phyloP scores from a whole-genome alignment of 2,888 invertebrate species.

The Chouioia cunea region DNA sequence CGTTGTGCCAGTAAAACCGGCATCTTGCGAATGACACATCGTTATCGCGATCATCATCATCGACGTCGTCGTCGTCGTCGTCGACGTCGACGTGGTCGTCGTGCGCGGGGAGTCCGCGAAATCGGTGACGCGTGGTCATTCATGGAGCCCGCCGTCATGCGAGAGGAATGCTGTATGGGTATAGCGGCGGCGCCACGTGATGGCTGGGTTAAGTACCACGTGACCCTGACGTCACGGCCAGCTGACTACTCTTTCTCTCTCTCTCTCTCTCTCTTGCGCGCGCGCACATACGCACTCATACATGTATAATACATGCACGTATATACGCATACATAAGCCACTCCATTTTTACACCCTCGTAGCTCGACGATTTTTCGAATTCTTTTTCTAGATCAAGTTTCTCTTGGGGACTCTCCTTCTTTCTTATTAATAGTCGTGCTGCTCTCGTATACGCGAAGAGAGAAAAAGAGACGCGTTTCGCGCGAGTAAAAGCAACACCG shows the following conservation, averaged over 20 bases:
- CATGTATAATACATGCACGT: neutral
- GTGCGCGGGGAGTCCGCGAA: slow-evolving; percentile 48
- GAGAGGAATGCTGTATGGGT: slow-evolving; percentile 58
- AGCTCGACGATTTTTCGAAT: neutral
- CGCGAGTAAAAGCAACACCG: too few relatives aligned
- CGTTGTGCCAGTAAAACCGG: too few relatives aligned
- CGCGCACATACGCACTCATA: neutral
- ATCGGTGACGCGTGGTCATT: slow-evolving; percentile 65
- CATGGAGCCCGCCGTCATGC: slow-evolving; percentile 64
- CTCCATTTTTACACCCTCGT: slow-evolving; percentile 30
- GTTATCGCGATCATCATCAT: slow-evolving; percentile 22
- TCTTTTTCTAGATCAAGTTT: slow-evolving; percentile 19
- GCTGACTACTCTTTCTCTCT: slow-evolving; percentile 58
- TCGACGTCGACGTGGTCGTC: neutral
- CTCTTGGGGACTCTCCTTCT: neutral
- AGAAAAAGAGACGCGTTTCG: too few relatives aligned
- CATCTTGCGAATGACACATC: too few relatives aligned
- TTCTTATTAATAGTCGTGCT: slow-evolving; percentile 27
- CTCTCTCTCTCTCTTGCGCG: slow-evolving; percentile 16
- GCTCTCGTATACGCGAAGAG: too few relatives aligned
- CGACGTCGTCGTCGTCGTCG: slow-evolving; percentile 47
- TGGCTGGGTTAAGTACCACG: slow-evolving; percentile 57
- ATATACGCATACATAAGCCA: neutral
- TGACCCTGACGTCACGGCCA: slow-evolving; percentile 66
- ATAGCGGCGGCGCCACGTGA: slow-evolving; percentile 62